Evolutionary conservation across 2,113 vertebrate genomes (phyloP).

Genomic region (Stomatorhinus ivindoensis): DNA sequence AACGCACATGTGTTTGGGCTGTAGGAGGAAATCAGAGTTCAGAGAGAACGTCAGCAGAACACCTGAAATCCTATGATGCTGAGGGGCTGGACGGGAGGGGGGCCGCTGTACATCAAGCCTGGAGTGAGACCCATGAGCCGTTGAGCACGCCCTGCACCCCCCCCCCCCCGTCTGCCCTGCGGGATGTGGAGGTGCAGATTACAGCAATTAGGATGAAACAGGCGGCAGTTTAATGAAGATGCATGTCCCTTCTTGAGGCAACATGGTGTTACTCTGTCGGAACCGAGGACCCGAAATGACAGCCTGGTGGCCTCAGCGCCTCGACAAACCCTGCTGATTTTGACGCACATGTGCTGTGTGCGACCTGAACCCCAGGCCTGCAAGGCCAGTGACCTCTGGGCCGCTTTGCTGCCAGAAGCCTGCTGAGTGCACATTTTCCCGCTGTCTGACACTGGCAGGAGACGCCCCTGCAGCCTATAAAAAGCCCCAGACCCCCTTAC

Average conservation of each 20-base stretch:
- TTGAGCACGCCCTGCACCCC: background rate
- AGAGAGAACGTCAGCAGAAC: background rate
- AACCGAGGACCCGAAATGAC: conserved; percentile 40
- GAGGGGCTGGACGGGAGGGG: background rate
- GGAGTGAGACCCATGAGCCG: background rate
- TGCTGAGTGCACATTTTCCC: conserved; percentile 20
- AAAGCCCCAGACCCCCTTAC: background rate
- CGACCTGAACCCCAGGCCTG: background rate
- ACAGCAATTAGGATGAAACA: conserved; percentile 56
- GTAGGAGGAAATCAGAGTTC: background rate
- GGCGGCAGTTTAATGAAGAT: conserved; percentile 64
- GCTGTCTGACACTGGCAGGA: background rate
- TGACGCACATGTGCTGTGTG: background rate
- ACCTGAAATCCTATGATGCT: background rate
- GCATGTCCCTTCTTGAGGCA: conserved; percentile 62
- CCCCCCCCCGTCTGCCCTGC: background rate
- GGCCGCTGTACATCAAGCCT: background rate
- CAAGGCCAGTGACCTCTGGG: background rate
- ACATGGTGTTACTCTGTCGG: conserved; percentile 44
- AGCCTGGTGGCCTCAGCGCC: conserved; percentile 33
- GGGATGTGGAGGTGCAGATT: conserved; percentile 38
- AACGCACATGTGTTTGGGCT: background rate
- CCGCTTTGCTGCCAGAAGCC: background rate
- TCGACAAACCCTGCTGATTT: conserved; percentile 27
- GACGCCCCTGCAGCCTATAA: background rate